Base-by-base conservation (phyloP, 2,888 invertebrate genomes). In the Eupithecia insigniata region DNA sequence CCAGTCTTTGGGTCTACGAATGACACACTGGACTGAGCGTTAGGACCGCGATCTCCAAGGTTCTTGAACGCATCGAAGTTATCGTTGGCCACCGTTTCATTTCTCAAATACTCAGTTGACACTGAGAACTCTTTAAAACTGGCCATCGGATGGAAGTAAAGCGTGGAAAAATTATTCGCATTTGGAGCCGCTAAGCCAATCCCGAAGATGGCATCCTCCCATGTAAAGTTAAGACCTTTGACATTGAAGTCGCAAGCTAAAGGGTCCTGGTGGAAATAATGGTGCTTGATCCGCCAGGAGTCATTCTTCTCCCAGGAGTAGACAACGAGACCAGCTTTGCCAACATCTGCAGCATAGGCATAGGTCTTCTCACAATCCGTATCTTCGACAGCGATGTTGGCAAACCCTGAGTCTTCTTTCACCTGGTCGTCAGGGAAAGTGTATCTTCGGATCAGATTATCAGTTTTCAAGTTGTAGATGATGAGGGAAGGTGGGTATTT, bases 91-190 rank as follows among this genome's bases (percentile, higher is more conserved):
- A 95, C 82, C 0, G 95, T 92, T 79, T 95, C 92, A 79, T 96
- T 96, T 39, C 96, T 94, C 43, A 97, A 87, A 65, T 96, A 92
- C 79, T 95, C 95, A 0, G 97, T 97, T 4, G 95, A 96, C 0
- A 98, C 97, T 0, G 96, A 88, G 84, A 97, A 98, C 84, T 97
- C 97, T 84, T 96, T 95, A 73, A 95, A 96, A 79, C 97, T 97
- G 3, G 96, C 96, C 87, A 97, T 95, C 0, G 97, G 96, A 83
- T 97, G 97, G 92, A 97, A 98, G 82, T 96, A 98, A 3, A 97
- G 87, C 0, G 96, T 96, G 72, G 97, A 96, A 85, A 90, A 96
- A 39, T 96, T 96, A 69, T 96, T 95, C 0, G 94, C 80, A 70
- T 95, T 95, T 0, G 96, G 95, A 8, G 95, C 95, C 0, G 96